Conservation (phyloP, 2,888 invertebrate genomes). For the Lycocerus yunnanus region DNA sequence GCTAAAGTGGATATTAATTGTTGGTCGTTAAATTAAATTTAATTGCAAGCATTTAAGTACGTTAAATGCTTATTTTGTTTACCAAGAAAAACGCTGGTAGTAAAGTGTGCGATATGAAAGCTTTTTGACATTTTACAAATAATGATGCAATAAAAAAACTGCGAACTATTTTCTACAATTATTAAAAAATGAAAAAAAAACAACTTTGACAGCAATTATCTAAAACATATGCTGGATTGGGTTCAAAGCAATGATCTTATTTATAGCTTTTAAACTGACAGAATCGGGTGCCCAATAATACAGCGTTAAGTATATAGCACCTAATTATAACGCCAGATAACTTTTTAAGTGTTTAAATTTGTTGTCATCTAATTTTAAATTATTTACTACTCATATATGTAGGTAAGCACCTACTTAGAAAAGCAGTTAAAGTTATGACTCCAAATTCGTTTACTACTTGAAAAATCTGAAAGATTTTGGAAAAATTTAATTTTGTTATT, state of each 20-base stretch:
- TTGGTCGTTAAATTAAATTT: not conserved
- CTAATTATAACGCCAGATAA: slow-evolving; percentile 50
- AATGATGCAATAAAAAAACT: not conserved
- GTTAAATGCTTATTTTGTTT: not conserved
- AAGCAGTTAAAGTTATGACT: not conserved
- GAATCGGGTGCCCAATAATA: slow-evolving; percentile 47
- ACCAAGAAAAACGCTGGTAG: not conserved
- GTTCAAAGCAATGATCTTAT: slow-evolving; percentile 44
- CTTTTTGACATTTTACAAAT: not conserved
- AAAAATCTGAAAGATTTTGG: not conserved
- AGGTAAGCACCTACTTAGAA: too few species aligned
- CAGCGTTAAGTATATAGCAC: slow-evolving; percentile 49
- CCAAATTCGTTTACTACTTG: not conserved
- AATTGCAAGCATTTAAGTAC: not conserved
- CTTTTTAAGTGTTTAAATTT: slow-evolving; percentile 35
- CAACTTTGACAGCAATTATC: slow-evolving; percentile 45
- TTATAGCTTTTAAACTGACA: slow-evolving; percentile 48
- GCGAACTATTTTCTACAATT: slow-evolving; percentile 8
- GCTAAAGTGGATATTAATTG: not conserved
- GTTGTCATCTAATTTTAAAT: not conserved
- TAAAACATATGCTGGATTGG: slow-evolving; percentile 44
- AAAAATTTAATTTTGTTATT: not conserved
- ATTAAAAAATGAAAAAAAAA: slow-evolving; percentile 24
- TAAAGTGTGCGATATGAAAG: not conserved
- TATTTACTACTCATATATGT: not conserved